Evolutionary conservation across 2,113 vertebrate genomes (phyloP).

Genomic region (Hippolais icterina): DNA sequence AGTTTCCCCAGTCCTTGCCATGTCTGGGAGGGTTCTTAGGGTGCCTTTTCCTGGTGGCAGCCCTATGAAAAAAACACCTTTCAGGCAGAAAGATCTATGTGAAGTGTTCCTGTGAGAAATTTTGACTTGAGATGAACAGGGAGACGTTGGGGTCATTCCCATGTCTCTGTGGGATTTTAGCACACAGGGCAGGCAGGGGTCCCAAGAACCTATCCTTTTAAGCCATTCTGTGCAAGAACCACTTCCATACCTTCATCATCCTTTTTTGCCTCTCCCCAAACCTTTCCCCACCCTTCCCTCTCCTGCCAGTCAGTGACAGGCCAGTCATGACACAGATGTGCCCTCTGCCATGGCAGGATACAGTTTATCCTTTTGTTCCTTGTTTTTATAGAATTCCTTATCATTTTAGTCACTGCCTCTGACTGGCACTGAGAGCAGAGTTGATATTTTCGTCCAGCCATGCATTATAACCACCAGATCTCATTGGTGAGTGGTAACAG

Average conservation of each 20-base stretch:
- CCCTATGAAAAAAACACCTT: background rate
- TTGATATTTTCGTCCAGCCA: background rate
- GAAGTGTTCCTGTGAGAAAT: background rate
- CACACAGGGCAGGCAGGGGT: background rate
- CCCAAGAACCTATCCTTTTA: background rate
- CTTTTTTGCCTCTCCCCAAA: background rate
- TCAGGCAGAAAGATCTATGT: background rate
- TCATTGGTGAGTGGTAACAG: background rate
- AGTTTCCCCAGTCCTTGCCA: background rate
- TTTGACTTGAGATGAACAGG: background rate
- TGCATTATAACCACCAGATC: background rate
- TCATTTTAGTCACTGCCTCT: background rate
- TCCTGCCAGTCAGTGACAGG: background rate
- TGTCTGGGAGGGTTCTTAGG: background rate
- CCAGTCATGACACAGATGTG: fast-evolving
- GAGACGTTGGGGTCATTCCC: background rate
- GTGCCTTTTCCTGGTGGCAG: background rate
- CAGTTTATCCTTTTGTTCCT: background rate
- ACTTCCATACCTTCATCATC: background rate
- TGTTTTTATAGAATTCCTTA: background rate
- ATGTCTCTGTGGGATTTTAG: background rate
- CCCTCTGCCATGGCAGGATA: fast-evolving
- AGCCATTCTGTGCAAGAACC: background rate
- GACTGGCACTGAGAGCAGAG: background rate
- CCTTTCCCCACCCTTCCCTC: background rate